These are phyloP conservation scores for Magallana ariakensis DNA, from an alignment of 1,140 invertebrate species.

Conservation along the genomic window DNA sequence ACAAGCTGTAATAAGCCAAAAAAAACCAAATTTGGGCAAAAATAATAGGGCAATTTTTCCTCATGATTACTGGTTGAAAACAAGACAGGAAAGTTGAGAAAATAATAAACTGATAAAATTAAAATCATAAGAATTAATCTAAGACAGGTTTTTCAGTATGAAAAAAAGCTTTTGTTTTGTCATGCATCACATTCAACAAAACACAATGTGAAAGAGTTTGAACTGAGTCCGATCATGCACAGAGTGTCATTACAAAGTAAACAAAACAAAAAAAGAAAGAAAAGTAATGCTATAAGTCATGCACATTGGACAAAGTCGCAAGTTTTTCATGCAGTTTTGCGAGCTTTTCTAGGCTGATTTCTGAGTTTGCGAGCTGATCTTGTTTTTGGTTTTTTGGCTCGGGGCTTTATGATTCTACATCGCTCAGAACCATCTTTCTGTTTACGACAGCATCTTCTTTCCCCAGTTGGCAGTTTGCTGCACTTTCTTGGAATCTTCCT, in stretches of 20 bases:
- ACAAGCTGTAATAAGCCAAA: no score
- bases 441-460: constrained; percentile 43
- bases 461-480: constrained; percentile 22
- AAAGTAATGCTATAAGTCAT: constrained; percentile 3
- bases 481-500: constrained; percentile 54
- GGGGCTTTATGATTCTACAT: constrained; percentile 39
- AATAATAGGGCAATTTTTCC: no score
- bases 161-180: not conserved
- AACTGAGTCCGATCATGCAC: not conserved
- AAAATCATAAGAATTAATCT: no score
- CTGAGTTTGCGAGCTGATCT: not conserved
- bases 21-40: no score
- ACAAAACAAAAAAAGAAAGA: not conserved
- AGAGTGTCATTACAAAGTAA: not conserved
- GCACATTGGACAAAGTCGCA: constrained; percentile 20
- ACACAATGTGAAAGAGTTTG: not conserved
- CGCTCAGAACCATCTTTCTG: constrained; percentile 48
- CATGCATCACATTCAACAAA: not conserved
- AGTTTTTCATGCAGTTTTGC: constrained; percentile 18
- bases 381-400: constrained; percentile 5
- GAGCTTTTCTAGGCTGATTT: not conserved
- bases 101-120: no score
- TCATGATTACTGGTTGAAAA: no score
- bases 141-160: no score
- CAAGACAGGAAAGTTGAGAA: no score